Evolutionary conservation across 2,797 vertebrate genomes (phyloP), one percentile per base, ranked within the genome.

Genomic region (Xerus rutilus): DNA sequence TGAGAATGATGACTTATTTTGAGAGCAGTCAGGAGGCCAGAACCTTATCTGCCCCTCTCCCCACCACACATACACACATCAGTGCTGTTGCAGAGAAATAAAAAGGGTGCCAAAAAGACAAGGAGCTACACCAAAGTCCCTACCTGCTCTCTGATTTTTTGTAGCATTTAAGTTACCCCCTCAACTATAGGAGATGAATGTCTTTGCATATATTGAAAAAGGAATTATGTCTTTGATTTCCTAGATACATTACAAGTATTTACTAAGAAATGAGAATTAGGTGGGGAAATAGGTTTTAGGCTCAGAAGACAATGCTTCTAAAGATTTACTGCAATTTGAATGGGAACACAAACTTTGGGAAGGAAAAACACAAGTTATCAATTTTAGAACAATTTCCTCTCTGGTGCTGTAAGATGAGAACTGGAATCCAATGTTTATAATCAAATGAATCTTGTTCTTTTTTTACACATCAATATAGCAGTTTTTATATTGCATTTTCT

Each of bases 211-310:
- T 97, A 97, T 93, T 97, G 86, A 93, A 97, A 96, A 96, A 93
- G 78, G 95, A 98, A 96, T 97, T 95, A 96, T 96, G 86, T 92
- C 79, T 97, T 97, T 96, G 96, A 97, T 97, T 97, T 98, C 84
- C 84, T 93, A 96, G 86, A 91, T 96, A 92, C 79, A 96, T 97
- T 97, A 78, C 28, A 92, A 95, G 91, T 96, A 97, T 97, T 98
- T 97, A 97, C 88, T 32, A 90, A 91, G 96, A 95, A 85, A 94
- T 82, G 89, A 97, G 95, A 96, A 97, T 95, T 93, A 96, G 91
- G 81, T 96, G 83, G 65, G 81, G 35, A 97, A 97, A 97, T 97
- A 93, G 86, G 86, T 95, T 97, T 95, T 94, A 94, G 79, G 84
- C 95, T 97, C 89, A 92, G 93, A 95, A 98, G 88, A 81, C 83